phyloP scores from a whole-genome alignment of 2,888 invertebrate species.

The Aporophyla nigra region DNA sequence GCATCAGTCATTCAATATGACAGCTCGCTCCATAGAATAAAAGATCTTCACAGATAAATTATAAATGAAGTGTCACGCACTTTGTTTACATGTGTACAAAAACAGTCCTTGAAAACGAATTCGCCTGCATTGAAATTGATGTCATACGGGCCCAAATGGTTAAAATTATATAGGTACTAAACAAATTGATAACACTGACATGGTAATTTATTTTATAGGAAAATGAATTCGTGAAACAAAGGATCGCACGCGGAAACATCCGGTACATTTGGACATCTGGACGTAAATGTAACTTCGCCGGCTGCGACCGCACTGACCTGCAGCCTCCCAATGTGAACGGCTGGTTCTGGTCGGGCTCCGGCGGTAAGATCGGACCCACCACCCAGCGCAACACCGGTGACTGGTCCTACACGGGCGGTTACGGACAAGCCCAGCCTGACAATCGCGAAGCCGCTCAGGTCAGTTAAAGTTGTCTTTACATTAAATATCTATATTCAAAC shows the following conservation, averaged over 20 bases:
- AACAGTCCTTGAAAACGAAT: not conserved
- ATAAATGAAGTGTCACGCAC: too few species aligned
- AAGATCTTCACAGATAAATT: too few species aligned
- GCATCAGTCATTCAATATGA: too few species aligned
- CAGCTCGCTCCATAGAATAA: too few species aligned
- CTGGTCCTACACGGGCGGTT: conserved; percentile 97
- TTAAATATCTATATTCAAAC: not conserved
- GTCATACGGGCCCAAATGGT: conserved; percentile 4
- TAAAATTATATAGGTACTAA: not conserved
- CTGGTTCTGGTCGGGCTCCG: conserved; percentile 98
- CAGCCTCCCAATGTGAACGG: conserved; percentile 96
- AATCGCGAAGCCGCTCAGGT: conserved; percentile 97
- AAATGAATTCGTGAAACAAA: conserved; percentile 97
- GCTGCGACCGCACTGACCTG: conserved; percentile 95
- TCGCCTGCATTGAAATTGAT: not conserved
- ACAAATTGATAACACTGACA: conserved; percentile 18
- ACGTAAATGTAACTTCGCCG: conserved; percentile 97
- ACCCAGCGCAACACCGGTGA: conserved; percentile 97
- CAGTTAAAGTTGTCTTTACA: conserved; percentile 58
- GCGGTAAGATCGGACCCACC: conserved; percentile 97
- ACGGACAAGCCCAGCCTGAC: conserved; percentile 96
- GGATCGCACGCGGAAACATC: conserved; percentile 94
- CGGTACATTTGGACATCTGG: conserved; percentile 98
- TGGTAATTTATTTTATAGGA: conserved; percentile 84
- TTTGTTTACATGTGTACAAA: not conserved